Conservation (phyloP, 2,888 invertebrate species). For the Plemyria rubiginata region DNA sequence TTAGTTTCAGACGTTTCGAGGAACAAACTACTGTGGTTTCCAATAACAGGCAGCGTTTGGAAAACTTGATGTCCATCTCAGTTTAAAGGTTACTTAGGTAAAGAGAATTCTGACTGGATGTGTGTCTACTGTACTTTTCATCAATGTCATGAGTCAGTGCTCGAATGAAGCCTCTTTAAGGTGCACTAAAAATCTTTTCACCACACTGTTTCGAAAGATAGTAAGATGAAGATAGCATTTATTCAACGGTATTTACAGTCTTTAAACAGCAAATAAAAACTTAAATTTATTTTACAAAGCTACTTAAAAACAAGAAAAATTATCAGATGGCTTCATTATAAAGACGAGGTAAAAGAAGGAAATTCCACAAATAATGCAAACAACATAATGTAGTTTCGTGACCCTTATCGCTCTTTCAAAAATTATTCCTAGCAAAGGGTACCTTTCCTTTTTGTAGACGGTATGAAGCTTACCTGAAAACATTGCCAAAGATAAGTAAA, state of each 20-base stretch:
- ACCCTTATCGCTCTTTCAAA: slow-evolving; percentile 17
- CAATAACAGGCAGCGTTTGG: slow-evolving; percentile 1
- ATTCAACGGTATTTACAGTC: too few relatives aligned
- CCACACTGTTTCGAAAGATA: too few relatives aligned
- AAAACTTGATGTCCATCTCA: not conserved
- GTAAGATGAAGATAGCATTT: too few relatives aligned
- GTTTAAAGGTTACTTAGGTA: not conserved
- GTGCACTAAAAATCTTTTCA: too few relatives aligned
- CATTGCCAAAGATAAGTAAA: not conserved
- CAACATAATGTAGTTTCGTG: slow-evolving; percentile 16
- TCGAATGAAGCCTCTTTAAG: too few relatives aligned
- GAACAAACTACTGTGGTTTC: slow-evolving; percentile 15
- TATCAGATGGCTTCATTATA: slow-evolving; percentile 23
- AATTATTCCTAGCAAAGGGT: slow-evolving; percentile 10
- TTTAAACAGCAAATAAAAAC: too few relatives aligned
- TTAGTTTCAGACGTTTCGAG: slow-evolving; percentile 30
- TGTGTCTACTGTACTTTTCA: too few relatives aligned
- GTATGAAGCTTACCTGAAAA: not conserved
- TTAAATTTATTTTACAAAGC: slow-evolving; percentile 9
- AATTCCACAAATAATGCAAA: slow-evolving; percentile 26
- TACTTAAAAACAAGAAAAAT: slow-evolving; percentile 6
- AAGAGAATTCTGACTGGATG: too few relatives aligned
- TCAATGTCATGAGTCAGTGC: too few relatives aligned
- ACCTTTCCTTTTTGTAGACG: slow-evolving; percentile 9
- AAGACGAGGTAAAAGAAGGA: slow-evolving; percentile 22